Evolutionary conservation across 92 coral and sea anemone species (phyloP).

Genomic region (Pocillopora grandis): DNA sequence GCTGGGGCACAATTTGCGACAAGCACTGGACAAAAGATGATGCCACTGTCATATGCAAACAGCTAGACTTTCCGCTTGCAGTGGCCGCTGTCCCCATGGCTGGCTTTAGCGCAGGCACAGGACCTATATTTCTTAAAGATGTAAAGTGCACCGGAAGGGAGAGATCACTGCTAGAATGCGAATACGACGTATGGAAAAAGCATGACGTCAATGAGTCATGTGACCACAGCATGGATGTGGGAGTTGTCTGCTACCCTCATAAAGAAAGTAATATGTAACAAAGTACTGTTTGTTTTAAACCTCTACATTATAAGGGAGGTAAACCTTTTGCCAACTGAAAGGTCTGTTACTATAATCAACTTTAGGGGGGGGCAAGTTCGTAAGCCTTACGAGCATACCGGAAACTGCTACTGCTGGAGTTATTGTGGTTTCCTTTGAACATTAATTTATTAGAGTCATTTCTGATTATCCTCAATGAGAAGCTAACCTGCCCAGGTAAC

Average conservation of each 20-base stretch:
- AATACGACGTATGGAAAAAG: conserved; percentile 11
- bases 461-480: too few relatives aligned
- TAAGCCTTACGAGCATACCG: too few relatives aligned
- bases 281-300: not conserved
- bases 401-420: too few relatives aligned
- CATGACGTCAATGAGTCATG: conserved; percentile 13
- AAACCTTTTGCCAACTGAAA: too few relatives aligned
- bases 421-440: too few relatives aligned
- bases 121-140: conserved; percentile 27
- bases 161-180: conserved; percentile 20
- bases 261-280: conserved; percentile 4
- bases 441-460: too few relatives aligned
- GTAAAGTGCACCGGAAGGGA: conserved; percentile 35
- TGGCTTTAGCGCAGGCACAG: conserved; percentile 45
- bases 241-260: conserved; percentile 31
- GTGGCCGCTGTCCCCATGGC: conserved; percentile 53
- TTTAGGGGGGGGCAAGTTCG: too few relatives aligned
- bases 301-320: not conserved
- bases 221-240: conserved; percentile 42
- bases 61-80: conserved; percentile 18
- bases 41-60: conserved; percentile 46
- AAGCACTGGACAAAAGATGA: conserved; percentile 28
- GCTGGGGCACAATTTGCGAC: conserved; percentile 51
- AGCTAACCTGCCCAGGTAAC: too few relatives aligned
- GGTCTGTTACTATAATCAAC: too few relatives aligned